Base-by-base conservation (phyloP, 2,797 vertebrate species). In the Eidolon dupreanum region DNA sequence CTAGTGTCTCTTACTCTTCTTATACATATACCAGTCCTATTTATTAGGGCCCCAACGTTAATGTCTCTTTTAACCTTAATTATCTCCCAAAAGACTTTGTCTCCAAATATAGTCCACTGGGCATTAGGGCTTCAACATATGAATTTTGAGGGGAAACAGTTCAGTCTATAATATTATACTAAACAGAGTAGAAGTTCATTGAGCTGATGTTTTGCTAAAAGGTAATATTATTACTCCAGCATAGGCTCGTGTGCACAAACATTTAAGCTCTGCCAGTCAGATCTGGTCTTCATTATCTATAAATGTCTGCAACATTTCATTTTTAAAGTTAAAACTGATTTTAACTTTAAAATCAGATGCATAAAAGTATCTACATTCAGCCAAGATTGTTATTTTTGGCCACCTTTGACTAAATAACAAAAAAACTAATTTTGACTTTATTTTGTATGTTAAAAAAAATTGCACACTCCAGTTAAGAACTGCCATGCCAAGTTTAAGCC, bases 381-480 rank as follows among this genome's bases (percentile, higher is more conserved):
- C 82, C 68, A 90, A 96, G 79, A 84, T 59, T 38, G 84, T 55
- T 91, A 53, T 92, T 93, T 94, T 97, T 96, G 95, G 83, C 86
- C 74, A 19, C 5, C 28, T 91, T 84, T 93, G n/a, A 59, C 49
- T 92, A 93, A 96, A 94, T 96, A 90, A 95, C 43, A 79, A 94
- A 77, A 93, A 82, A 93, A 63, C 24, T 77, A 87, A 71, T 68
- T 93, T 95, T 92, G 57, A 95, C 51, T 94, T 71, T 90, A 73
- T 95, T 94, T 90, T 93, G 31, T 90, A 74, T 92, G 77, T 65
- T 31, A 90, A 61, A 28, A 65, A 41, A 73, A 77, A 49, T 26
- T 43, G 10, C 26, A 75, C 17, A 53, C 17, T 83, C 20, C 61
- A 73, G 8, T 93, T 33, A 84, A 90, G 65, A 92, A 57, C 36